Percentiles rank a stretch among this genome's conserved stretches.
phyloP scores from a whole-genome alignment of 2,797 vertebrate species.

The Spea hammondii region DNA sequence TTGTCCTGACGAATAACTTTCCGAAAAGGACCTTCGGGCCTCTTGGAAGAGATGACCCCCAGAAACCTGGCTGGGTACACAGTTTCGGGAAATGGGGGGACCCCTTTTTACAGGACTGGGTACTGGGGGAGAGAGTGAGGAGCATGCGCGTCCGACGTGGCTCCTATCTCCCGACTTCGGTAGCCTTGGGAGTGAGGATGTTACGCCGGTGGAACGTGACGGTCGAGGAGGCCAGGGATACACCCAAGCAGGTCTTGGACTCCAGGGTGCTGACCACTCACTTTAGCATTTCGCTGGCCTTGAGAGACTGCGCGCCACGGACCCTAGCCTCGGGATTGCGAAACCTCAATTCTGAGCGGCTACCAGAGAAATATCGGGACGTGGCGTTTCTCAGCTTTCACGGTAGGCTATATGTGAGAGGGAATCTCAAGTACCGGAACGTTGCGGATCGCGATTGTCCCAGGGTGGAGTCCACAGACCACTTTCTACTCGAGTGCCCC shows the following conservation, averaged over 20 bases:
- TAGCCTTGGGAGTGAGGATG: background rate
- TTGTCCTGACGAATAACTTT: background rate
- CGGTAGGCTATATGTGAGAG: background rate
- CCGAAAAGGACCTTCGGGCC: background rate
- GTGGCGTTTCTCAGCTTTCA: background rate
- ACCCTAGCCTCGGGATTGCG: background rate
- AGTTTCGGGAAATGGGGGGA: too few relatives aligned
- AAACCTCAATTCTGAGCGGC: background rate
- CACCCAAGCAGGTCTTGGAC: background rate
- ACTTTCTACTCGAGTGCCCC: too few relatives aligned
- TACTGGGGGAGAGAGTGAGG: background rate
- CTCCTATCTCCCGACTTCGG: conserved; percentile 2
- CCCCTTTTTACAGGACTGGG: too few relatives aligned
- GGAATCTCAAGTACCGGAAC: background rate
- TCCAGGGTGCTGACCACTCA: background rate
- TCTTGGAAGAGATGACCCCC: background rate
- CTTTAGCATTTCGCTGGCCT: background rate
- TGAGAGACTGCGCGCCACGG: background rate
- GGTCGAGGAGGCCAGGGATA: background rate
- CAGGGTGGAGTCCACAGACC: too few relatives aligned
- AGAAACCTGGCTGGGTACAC: background rate
- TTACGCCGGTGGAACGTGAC: background rate
- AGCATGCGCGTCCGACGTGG: background rate
- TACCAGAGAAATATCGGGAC: background rate
- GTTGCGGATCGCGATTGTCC: background rate